Evolutionary conservation across 1,140 invertebrate species (phyloP), one percentile per base, ranked within the genome.

Genomic region (Andricus grossulariae): DNA sequence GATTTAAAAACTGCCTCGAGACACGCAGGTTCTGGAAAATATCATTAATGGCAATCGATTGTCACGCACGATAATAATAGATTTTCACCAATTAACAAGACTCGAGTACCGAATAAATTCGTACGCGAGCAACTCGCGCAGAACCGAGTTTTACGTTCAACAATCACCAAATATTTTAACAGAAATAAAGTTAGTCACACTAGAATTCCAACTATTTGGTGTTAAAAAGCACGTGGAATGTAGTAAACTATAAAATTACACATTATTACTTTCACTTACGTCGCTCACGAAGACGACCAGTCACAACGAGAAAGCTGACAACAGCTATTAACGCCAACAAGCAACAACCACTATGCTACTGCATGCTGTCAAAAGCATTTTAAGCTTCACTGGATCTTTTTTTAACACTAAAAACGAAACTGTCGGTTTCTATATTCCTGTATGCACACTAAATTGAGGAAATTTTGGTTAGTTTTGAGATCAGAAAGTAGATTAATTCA

Each of bases 281-380:
- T 66, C 60, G 60, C 25, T 66, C 25, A 66, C 16, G 60, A 66
- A 66, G 60, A 66, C 60, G 60, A 66, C 60, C 60, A 66, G 21
- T 25, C 39, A 45, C 39, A 16, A 66, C 39, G 25, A 66, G 60
- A 66, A 66, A 66, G 60, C 60, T 66, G 25, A 16, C 39, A 45
- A 45, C 39, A 45, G 39, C 21, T 66, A 66, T 66, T 25, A 66
- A 66, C 60, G 60, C 60, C 60, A 66, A 66, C 18, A 66, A 32
- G 21, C 39, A 39, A 45, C 60, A 66, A 66, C 60, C 60, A 66
- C 60, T 66, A 39, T 66, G 60, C 60, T 16, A 66, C 25, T 66
- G 21, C 16, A 39, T 66, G 60, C 16, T 66, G 25, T 66, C 21
- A 32, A 66, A 39, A 32, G 39, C 21, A 66, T 66, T 66, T 66